Base-by-base conservation (phyloP, 1,140 invertebrate genomes). In the Drosophila neocordata region DNA sequence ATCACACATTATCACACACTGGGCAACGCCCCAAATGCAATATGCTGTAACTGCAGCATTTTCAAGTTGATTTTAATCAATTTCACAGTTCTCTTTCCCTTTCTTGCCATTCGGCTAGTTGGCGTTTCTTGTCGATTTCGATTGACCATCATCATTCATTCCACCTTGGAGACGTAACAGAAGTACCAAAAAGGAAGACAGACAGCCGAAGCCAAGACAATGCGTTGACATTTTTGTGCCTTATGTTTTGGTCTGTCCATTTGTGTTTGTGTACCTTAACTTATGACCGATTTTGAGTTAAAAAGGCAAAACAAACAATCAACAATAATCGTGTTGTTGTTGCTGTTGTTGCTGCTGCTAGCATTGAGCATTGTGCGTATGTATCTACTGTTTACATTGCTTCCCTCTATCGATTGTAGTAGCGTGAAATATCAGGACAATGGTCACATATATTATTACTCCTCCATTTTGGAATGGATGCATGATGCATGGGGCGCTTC, bases 241-340 rank as follows among this genome's bases (percentile, higher is more conserved):
- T 67, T 74, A 75, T 87, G 82, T 71, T 68, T 74, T 65, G 64
- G 64, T 60, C 22, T 70, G 72, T 78, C 67, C 78, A 73, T 69
- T 65, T 52, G 64, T 27, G 51, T 53, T 20, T 48, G n/a, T 48
- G 41, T 44, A 59, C 51, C 73, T 70, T 87, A 77, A 85, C 69
- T 85, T 85, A 85, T 87, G 82, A 78, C 70, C 77, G 62, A 77
- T 77, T 77, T 65, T 75, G 73, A 48, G 41, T 48, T 15, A 48
- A 78, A 85, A 65, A 75, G 82, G 73, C 82, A 82, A 85, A 87
- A 88, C 83, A 85, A 85, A 85, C 82, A 87, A 72, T 87, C 83
- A 85, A 70, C 70, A 71, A 65, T 18, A 64, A 73, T 66, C 56
- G 56, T 59, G 38, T 31, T 15, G 27, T 57, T 37, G 55, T 63